Base-by-base conservation (phyloP, 1,140 invertebrate genomes). In the Harpegnathos saltator region DNA sequence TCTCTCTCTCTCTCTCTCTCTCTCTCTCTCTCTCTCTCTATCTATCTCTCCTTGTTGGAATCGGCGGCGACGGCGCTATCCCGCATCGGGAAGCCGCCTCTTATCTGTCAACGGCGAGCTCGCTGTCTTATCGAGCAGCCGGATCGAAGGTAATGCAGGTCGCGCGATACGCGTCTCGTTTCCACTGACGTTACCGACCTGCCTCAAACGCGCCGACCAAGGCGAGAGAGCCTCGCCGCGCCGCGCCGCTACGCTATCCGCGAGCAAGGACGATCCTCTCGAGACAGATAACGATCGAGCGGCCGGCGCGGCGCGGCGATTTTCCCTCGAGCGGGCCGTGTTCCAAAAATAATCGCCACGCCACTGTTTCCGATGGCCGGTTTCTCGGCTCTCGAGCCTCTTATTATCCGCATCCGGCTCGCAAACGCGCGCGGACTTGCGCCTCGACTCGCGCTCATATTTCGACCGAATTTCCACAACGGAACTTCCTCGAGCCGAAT, bases 141-240 rank as follows among this genome's bases (percentile, higher is more conserved):
- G 85, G 83, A 91, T 91, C 86, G 91, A 89, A 91, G 89, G 83
- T 87, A 89, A 90, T 85, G 86, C 89, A 86, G 85, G 77, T 90
- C 77, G 81, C 69, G 72, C 84, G 88, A 89, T 83, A 91, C 68
- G 74, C 63, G 71, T 19, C 52, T 22, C 29, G 66, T 63, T 83
- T 74, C 65, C 24, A 44, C 75, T 89, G 85, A 86, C 86, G 83
- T 90, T 89, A 89, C 91, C 91, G 91, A 92, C 91, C 91, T 92
- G 90, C 90, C 90, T 92, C 88, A 92, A 92, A 86, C 77, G 63
- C 24, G 62, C 56, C 38, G 38, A 44, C 38, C 38, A 44, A 44
- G 74, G 84, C 72, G 69, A n/a, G n/a, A n/a, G n/a, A 74, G 56
- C 72, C 33, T 7, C 54, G 29, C 29, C 80, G 59, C 74, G 48